These are phyloP conservation scores for Ligdia adustata DNA, from an alignment of 2,888 invertebrate species.

Conservation along the genomic window DNA sequence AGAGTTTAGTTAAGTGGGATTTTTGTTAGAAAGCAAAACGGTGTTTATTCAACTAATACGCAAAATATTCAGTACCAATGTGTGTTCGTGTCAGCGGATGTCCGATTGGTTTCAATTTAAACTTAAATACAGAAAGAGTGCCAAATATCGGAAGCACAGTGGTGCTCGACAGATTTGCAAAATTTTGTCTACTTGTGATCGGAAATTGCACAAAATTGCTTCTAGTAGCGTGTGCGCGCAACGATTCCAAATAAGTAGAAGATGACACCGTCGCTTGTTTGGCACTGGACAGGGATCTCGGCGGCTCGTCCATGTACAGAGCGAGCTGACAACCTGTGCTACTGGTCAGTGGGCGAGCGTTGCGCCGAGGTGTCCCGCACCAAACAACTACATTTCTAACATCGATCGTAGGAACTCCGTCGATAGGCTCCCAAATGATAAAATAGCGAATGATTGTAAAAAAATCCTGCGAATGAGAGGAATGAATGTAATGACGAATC, in stretches of 20 bases:
- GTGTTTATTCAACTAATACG: constrained; percentile 44
- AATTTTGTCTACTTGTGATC: constrained; percentile 75
- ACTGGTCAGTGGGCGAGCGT: too few species aligned
- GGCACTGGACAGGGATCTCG: constrained; percentile 38
- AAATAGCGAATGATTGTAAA: constrained; percentile 67
- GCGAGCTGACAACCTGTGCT: too few species aligned
- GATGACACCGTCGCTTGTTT: constrained; percentile 53
- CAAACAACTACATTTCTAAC: constrained; percentile 65
- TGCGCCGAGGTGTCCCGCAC: constrained; percentile 44
- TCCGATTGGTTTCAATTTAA: constrained; percentile 53
- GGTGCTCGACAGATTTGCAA: constrained; percentile 77
- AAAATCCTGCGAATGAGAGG: constrained; percentile 53
- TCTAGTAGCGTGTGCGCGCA: constrained; percentile 59
- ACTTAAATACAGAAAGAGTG: constrained; percentile 71
- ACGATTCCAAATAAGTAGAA: constrained; percentile 44
- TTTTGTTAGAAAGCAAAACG: constrained; percentile 44
- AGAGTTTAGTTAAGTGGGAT: constrained; percentile 23
- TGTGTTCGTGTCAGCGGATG: constrained; percentile 59
- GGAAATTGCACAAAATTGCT: constrained; percentile 61
- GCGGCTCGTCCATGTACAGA: background rate
- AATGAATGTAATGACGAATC: constrained; percentile 46
- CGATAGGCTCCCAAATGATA: constrained; percentile 80
- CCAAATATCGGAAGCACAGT: constrained; percentile 80
- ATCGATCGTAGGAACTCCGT: constrained; percentile 68
- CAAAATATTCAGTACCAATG: constrained; percentile 32